Percentiles rank a stretch among this genome's conserved stretches.
Conservation (phyloP, 2,888 invertebrate genomes). For the Epistrophe eligans region DNA sequence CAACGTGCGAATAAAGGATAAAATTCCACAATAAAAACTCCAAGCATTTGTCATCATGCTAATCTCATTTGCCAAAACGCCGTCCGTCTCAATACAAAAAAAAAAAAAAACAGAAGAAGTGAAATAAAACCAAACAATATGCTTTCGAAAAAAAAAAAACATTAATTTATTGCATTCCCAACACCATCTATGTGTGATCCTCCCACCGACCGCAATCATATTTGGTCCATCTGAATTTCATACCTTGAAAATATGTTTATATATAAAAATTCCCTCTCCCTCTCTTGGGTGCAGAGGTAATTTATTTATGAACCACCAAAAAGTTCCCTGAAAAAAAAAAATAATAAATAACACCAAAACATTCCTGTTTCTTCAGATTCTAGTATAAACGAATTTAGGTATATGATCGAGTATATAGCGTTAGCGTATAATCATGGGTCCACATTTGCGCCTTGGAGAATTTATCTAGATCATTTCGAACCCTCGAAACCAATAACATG, state of each 20-base stretch:
- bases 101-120: slow-evolving; percentile 1
- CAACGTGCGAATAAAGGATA: slow-evolving; percentile 5
- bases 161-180: slow-evolving; percentile 66
- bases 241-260: slow-evolving; percentile 19
- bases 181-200: slow-evolving; percentile 53
- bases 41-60: slow-evolving; percentile 69
- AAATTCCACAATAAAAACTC: background rate
- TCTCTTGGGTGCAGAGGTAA: background rate
- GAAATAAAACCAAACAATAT: slow-evolving; percentile 41
- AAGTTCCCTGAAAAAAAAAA: slow-evolving; percentile 54
- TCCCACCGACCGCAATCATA: slow-evolving; percentile 72
- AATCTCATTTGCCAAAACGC: slow-evolving; percentile 68
- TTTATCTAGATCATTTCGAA: slow-evolving; percentile 73
- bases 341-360: slow-evolving; percentile 50
- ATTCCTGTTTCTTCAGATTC: slow-evolving; percentile 28
- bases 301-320: slow-evolving; percentile 65
- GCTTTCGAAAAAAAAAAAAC: slow-evolving; percentile 40
- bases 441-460: slow-evolving; percentile 61
- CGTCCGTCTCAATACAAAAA: background rate
- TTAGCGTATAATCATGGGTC: background rate
- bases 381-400: background rate
- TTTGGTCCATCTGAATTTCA: slow-evolving; percentile 61
- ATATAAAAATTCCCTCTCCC: slow-evolving; percentile 1
- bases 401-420: background rate
- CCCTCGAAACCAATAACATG: slow-evolving; percentile 70